phyloP scores from a whole-genome alignment of 2,113 vertebrate species.

The Phylloscopus trochilus region DNA sequence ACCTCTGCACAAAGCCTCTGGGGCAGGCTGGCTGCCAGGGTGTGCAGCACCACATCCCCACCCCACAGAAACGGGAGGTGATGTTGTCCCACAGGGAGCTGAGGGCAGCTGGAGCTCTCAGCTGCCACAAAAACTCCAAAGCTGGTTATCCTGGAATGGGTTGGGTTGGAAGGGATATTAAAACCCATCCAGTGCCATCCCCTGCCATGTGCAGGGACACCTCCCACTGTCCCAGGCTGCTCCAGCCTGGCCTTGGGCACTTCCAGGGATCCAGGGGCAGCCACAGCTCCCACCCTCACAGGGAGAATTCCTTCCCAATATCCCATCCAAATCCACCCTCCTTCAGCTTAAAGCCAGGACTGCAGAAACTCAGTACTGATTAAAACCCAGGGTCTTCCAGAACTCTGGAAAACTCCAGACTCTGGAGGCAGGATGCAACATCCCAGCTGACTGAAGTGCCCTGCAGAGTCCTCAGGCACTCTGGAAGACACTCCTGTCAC shows the following conservation, averaged over 20 bases:
- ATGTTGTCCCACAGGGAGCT: neutral
- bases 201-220: neutral
- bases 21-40: neutral
- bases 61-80: rapidly evolving
- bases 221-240: neutral
- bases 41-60: neutral
- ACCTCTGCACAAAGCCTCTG: neutral
- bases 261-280: neutral
- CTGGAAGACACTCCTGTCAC: rapidly evolving
- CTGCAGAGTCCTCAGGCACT: neutral
- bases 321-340: neutral
- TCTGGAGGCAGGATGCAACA: neutral
- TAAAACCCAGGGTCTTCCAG: neutral
- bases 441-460: neutral
- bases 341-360: neutral
- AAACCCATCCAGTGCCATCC: neutral
- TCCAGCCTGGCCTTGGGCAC: neutral
- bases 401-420: neutral
- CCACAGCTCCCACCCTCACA: neutral
- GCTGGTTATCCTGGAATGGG: neutral
- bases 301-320: neutral
- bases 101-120: neutral
- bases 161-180: neutral
- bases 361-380: neutral
- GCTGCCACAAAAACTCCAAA: neutral